Percentiles rank a stretch among this genome's conserved stretches.
These are phyloP conservation scores for Amphipoea oculea DNA, from an alignment of 2,888 invertebrate genomes.

Conservation along the genomic window DNA sequence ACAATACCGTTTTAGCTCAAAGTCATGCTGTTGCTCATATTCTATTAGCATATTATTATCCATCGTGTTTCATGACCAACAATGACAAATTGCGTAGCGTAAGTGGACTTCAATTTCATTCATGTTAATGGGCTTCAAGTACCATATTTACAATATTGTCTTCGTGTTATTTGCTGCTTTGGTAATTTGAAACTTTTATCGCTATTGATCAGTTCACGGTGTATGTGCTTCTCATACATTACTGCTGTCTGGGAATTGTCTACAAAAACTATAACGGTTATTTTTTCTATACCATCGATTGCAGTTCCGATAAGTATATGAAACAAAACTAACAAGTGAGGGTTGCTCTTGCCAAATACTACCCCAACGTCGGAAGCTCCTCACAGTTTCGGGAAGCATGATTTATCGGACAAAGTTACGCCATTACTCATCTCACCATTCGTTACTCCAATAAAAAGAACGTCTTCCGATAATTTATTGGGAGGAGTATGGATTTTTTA, in stretches of 20 bases:
- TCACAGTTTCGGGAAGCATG: slow-evolving; percentile 83
- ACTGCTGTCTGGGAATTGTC: not conserved
- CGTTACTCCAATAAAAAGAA: slow-evolving; percentile 90
- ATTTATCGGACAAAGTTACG: slow-evolving; percentile 88
- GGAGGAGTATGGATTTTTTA: slow-evolving; percentile 87
- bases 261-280: slow-evolving; percentile 40
- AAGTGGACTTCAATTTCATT: slow-evolving; percentile 49
- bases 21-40: slow-evolving; percentile 33
- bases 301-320: slow-evolving; percentile 81
- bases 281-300: slow-evolving; percentile 78
- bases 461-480: slow-evolving; percentile 88
- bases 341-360: slow-evolving; percentile 84
- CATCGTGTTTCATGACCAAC: slow-evolving; percentile 45
- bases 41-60: slow-evolving; percentile 53
- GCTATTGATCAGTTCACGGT: slow-evolving; percentile 9
- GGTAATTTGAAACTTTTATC: slow-evolving; percentile 26
- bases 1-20: slow-evolving; percentile 24
- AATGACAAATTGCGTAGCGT: slow-evolving; percentile 36
- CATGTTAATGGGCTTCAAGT: slow-evolving; percentile 40
- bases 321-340: slow-evolving; percentile 82
- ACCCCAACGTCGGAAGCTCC: slow-evolving; percentile 81
- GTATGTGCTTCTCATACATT: slow-evolving; percentile 8
- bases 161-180: slow-evolving; percentile 18
- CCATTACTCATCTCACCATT: slow-evolving; percentile 90
- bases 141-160: slow-evolving; percentile 29